Percentiles rank a stretch among this genome's conserved stretches.
Evolutionary conservation across 2,797 vertebrate species (phyloP).

Genomic region (Melanotaenia maccullochi): DNA sequence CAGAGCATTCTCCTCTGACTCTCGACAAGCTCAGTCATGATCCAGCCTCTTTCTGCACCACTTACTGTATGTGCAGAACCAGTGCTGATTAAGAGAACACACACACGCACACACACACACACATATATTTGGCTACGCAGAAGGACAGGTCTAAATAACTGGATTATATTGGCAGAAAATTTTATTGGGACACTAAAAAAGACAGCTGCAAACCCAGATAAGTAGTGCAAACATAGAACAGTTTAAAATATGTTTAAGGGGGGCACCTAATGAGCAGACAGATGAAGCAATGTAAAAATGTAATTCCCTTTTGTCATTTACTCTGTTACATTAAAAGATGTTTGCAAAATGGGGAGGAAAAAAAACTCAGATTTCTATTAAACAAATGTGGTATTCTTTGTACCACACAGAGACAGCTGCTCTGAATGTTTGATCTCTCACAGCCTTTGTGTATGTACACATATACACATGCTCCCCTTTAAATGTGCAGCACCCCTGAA

Average conservation of each 20-base stretch:
- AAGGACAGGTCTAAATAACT: constrained; percentile 19
- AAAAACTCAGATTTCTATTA: neutral
- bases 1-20: constrained; percentile 55
- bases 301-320: neutral
- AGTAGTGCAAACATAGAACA: constrained; percentile 7
- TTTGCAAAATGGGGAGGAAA: neutral
- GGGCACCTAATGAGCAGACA: neutral
- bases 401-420: constrained; percentile 4
- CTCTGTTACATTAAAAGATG: constrained; percentile 8
- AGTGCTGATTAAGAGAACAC: constrained; percentile 53
- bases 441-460: constrained; percentile 34
- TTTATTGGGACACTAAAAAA: constrained; percentile 21
- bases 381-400: neutral
- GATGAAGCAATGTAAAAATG: neutral
- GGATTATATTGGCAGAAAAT: constrained; percentile 22
- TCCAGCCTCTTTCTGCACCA: constrained; percentile 16
- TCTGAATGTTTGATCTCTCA: constrained; percentile 18
- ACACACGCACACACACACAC: constrained; percentile 46
- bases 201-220: constrained; percentile 16
- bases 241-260: neutral
- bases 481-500: constrained; percentile 22
- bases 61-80: constrained; percentile 26
- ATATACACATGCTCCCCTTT: constrained; percentile 14
- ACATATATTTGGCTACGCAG: constrained; percentile 24
- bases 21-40: constrained; percentile 71